Conservation (phyloP, 1,140 invertebrate genomes). For the Yoshiicerus persimilis region DNA sequence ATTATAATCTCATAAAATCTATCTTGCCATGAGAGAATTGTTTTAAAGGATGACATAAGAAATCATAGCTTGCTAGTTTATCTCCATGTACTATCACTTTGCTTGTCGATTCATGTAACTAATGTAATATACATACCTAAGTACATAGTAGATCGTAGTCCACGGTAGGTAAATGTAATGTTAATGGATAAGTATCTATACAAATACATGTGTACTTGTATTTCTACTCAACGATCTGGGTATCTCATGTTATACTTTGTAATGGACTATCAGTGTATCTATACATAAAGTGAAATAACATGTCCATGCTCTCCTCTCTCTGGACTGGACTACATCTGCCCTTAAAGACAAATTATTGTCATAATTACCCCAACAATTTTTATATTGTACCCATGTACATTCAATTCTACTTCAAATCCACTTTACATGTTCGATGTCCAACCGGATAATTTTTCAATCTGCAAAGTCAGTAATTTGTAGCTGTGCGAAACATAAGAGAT, state of each 20-base stretch:
- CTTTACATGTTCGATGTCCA: not conserved
- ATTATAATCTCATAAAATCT: conserved; percentile 22
- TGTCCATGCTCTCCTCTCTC: no score
- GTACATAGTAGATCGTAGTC: not conserved
- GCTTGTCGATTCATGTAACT: not conserved
- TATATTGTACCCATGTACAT: not conserved
- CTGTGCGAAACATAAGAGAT: not conserved
- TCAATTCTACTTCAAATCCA: not conserved
- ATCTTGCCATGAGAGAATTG: not conserved
- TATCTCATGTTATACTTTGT: not conserved
- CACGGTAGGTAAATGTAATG: not conserved
- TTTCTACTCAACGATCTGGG: not conserved
- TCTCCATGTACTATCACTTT: not conserved
- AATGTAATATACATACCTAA: not conserved
- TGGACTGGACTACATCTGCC: not conserved
- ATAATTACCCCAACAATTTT: not conserved
- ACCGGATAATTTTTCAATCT: not conserved
- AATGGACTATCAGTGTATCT: not conserved
- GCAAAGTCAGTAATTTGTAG: not conserved
- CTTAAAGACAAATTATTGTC: conserved; percentile 14
- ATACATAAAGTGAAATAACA: not conserved
- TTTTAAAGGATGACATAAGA: conserved; percentile 18
- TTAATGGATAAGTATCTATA: not conserved
- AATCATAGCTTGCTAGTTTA: not conserved
- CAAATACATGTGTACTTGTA: conserved; percentile 1